Evolutionary conservation across 2,888 invertebrate species (phyloP).

Genomic region (Lasioglossum lativentre): DNA sequence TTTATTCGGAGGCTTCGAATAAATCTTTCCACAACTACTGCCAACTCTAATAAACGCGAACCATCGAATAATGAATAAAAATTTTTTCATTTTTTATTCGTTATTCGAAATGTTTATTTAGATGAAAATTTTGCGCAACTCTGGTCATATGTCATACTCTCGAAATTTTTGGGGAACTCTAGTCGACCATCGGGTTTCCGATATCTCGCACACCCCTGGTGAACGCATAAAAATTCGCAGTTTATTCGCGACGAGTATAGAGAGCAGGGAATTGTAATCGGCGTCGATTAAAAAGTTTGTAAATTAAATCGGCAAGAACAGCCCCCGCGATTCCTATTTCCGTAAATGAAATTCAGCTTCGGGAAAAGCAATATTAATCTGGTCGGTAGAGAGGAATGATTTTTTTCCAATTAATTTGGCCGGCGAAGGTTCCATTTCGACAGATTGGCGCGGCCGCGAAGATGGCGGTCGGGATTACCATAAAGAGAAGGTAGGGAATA

Average conservation of each 20-base stretch:
- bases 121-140: too few relatives aligned
- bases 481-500: not conserved
- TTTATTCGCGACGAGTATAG: not conserved
- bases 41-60: too few relatives aligned
- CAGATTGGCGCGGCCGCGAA: not conserved
- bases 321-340: not conserved
- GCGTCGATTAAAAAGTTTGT: not conserved
- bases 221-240: not conserved
- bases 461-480: not conserved
- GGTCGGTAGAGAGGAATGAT: not conserved
- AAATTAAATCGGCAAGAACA: not conserved
- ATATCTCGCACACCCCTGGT: too few relatives aligned
- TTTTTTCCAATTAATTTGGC: constrained; percentile 3
- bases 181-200: too few relatives aligned
- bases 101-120: too few relatives aligned
- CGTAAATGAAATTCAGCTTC: not conserved
- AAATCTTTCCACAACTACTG: too few relatives aligned
- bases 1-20: too few relatives aligned
- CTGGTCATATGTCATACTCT: too few relatives aligned
- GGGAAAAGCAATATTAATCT: not conserved
- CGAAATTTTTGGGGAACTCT: too few relatives aligned
- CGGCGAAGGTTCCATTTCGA: not conserved
- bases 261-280: not conserved
- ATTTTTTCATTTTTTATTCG: too few relatives aligned
- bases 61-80: too few relatives aligned